phyloP scores from a whole-genome alignment of 2,113 vertebrate genomes.

The Brachyhypopomus gauderio region DNA sequence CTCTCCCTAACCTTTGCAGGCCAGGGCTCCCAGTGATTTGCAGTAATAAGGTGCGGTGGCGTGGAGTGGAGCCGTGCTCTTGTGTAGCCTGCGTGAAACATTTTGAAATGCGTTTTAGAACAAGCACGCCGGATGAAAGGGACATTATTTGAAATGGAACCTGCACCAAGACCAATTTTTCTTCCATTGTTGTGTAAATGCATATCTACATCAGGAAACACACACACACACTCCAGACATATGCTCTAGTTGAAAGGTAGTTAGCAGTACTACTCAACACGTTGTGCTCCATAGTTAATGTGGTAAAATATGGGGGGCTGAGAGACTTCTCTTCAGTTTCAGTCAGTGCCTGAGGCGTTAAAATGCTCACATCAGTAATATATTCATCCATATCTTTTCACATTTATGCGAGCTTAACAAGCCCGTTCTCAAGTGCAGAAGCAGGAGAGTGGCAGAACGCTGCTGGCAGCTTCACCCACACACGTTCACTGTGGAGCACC shows the following conservation, averaged over 20 bases:
- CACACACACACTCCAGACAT: slow-evolving; percentile 3
- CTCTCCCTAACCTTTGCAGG: slow-evolving; percentile 99
- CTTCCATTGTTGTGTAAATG: background rate
- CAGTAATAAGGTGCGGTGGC: slow-evolving; percentile 88
- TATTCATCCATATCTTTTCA: slow-evolving; percentile 85
- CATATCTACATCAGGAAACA: slow-evolving; percentile 11
- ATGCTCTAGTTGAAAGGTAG: background rate
- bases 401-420: slow-evolving; percentile 88
- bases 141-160: background rate
- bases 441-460: slow-evolving; percentile 81
- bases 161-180: background rate
- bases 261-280: slow-evolving; percentile 42
- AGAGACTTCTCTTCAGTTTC: slow-evolving; percentile 28
- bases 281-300: slow-evolving; percentile 51
- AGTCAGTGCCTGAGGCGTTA: slow-evolving; percentile 61
- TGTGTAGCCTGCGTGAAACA: background rate
- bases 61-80: too few relatives aligned
- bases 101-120: background rate
- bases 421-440: slow-evolving; percentile 90
- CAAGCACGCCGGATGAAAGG: background rate
- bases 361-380: slow-evolving; percentile 79
- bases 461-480: slow-evolving; percentile 82
- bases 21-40: slow-evolving; percentile 99
- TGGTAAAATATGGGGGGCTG: slow-evolving; percentile 34
- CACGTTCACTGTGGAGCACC: slow-evolving; percentile 91